Percentiles rank a stretch among this genome's conserved stretches.
Conservation (phyloP, 2,797 vertebrate genomes). For the Phataginus tricuspis region DNA sequence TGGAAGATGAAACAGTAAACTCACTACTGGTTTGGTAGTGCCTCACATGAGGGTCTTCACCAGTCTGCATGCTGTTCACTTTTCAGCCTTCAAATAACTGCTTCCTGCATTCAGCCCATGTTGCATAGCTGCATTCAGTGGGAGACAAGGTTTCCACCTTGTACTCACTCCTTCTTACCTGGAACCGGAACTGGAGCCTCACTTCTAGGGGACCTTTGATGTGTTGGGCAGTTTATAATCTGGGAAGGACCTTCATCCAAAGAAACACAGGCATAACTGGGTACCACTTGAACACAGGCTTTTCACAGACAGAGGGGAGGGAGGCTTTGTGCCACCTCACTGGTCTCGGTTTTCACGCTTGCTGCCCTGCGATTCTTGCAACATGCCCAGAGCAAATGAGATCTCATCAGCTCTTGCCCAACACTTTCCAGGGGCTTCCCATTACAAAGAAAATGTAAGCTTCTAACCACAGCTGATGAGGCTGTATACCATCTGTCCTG, state of each 20-base stretch:
- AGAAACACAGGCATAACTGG: not conserved
- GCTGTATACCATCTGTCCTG: not conserved
- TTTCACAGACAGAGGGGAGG: not conserved
- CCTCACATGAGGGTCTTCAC: not conserved
- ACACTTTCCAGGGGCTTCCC: not conserved
- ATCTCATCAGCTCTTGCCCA: not conserved
- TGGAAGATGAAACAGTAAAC: not conserved
- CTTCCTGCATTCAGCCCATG: too few relatives aligned
- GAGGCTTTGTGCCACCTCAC: not conserved
- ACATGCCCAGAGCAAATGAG: not conserved
- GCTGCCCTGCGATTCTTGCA: not conserved
- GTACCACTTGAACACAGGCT: too few relatives aligned
- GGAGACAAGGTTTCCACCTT: too few relatives aligned
- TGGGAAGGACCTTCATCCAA: not conserved
- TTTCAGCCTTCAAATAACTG: not conserved
- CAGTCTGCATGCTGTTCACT: not conserved
- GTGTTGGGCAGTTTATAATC: not conserved
- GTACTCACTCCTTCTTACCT: not conserved
- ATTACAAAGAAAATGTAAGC: not conserved
- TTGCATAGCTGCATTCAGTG: not conserved
- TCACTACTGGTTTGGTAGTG: not conserved
- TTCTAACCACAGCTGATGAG: not conserved
- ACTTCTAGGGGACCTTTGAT: not conserved
- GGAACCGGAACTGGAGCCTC: not conserved
- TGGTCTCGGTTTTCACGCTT: not conserved